Evolutionary conservation across 2,797 vertebrate genomes (phyloP), one percentile per base, ranked within the genome.

Genomic region (Protonibea diacanthus): DNA sequence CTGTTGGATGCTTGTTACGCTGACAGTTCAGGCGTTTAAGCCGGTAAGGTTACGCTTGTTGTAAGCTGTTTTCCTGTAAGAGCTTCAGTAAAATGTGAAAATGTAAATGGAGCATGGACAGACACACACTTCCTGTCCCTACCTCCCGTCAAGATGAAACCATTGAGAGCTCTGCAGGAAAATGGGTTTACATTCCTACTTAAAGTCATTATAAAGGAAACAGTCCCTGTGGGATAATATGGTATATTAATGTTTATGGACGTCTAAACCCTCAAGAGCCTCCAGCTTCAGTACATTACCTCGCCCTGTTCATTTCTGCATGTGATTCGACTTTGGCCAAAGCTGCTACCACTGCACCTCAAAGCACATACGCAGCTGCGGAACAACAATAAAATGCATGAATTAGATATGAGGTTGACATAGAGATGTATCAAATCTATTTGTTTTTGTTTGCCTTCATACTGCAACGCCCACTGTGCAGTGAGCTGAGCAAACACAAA

Each of bases 341-440:
- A 69, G 67, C 71, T 74, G 73, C 58, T 47, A 5, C 29, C 68
- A 8, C 6, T 52, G 55, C 61, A 67, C 67, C 66, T 73, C 55
- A 25, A 17, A 71, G 59, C 62, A 66, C 80, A 74, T 49, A 55
- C 33, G 5, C 77, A 77, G 79, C 83, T 73, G 74, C 74, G 63
- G 65, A 81, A 70, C 57, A 82, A 86, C 86, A 83, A 82, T 87
- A 82, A 85, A 84, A 71, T 45, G 74, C 88, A 91, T 91, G 86
- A 92, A 93, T 92, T 91, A 91, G 86, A 91, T 67, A 92, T 93
- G 90, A 93, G 83, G 80, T 80, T 80, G 67, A 88, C 74, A 82
- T 15, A 81, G 82, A 81, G 78, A 84, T 78, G 78, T 71, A 79
- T 86, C 79, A 57, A 63, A 81, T 81, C 78, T 67, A 61, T 73